These are phyloP conservation scores for Mesopsocus fuscifrons DNA, from an alignment of 2,888 invertebrate genomes.

Conservation along the genomic window DNA sequence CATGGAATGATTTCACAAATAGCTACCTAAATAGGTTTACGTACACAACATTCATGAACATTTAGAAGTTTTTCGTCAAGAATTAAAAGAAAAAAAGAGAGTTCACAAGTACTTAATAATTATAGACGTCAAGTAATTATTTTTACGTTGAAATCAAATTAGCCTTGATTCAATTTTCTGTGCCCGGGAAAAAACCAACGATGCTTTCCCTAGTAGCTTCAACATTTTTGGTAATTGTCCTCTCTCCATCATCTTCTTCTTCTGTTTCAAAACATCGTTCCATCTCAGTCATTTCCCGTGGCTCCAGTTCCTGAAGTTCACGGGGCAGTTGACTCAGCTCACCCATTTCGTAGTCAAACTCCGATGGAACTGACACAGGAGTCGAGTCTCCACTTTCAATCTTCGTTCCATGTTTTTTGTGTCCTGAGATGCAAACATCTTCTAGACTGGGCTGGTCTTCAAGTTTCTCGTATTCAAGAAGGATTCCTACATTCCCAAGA, in stretches of 20 bases:
- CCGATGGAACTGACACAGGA: conserved; percentile 44
- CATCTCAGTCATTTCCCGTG: background rate
- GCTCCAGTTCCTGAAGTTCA: conserved; percentile 17
- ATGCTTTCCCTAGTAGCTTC: background rate
- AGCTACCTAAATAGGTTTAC: background rate
- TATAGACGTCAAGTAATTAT: too few relatives aligned
- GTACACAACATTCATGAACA: background rate
- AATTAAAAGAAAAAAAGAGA: background rate
- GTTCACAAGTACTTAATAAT: too few relatives aligned
- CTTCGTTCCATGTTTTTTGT: background rate
- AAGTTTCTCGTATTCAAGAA: background rate
- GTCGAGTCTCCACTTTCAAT: conserved; percentile 40
- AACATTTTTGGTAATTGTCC: background rate
- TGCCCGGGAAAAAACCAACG: conserved; percentile 6
- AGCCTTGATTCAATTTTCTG: too few relatives aligned
- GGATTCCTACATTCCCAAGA: background rate
- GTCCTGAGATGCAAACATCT: background rate
- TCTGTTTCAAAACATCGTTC: background rate
- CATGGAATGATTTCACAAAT: too few relatives aligned
- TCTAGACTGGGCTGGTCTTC: background rate
- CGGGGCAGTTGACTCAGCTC: conserved; percentile 14
- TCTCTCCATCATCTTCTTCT: conserved; percentile 2
- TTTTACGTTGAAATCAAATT: too few relatives aligned
- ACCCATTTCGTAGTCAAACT: conserved; percentile 28
- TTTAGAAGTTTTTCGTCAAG: background rate